Conservation (phyloP, 2,113 vertebrate genomes). For the Prochilodus magdalenae region DNA sequence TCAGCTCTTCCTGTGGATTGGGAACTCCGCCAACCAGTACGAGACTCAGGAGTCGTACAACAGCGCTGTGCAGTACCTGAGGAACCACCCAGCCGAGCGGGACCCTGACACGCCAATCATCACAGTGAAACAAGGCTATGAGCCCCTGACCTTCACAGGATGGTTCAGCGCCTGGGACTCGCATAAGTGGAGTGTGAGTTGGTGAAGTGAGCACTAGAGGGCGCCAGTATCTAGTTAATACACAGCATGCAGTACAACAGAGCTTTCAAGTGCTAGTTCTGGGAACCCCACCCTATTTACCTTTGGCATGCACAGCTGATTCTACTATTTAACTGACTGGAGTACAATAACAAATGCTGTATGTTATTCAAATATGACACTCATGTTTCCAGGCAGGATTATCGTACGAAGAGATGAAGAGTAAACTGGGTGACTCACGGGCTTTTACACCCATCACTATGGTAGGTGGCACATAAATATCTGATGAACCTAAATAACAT, state of each 20-base stretch:
- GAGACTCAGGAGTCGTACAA: constrained; percentile 81
- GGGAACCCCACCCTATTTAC: too few relatives aligned
- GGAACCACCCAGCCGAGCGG: constrained; percentile 83
- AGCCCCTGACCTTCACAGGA: constrained; percentile 89
- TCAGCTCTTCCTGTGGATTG: constrained; percentile 91
- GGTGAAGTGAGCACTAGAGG: constrained; percentile 22
- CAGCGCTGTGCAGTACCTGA: constrained; percentile 81
- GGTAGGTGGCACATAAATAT: constrained; percentile 63
- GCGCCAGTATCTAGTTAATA: neutral
- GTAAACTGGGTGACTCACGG: constrained; percentile 71
- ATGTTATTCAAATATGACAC: neutral
- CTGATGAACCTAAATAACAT: too few relatives aligned
- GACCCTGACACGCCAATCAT: constrained; percentile 81
- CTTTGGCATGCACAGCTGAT: too few relatives aligned
- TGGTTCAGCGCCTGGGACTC: constrained; percentile 93
- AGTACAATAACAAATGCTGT: neutral
- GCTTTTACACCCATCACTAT: constrained; percentile 82
- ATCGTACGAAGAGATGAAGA: constrained; percentile 84
- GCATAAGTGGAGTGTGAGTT: constrained; percentile 90
- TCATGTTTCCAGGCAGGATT: constrained; percentile 80
- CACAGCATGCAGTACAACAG: neutral
- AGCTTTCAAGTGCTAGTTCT: neutral
- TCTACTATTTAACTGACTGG: too few relatives aligned
- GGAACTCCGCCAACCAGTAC: constrained; percentile 78
- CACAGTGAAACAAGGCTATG: constrained; percentile 84